Evolutionary conservation across 2,113 vertebrate species (phyloP), one percentile per base, ranked within the genome.

Genomic region (Lepus americanus): DNA sequence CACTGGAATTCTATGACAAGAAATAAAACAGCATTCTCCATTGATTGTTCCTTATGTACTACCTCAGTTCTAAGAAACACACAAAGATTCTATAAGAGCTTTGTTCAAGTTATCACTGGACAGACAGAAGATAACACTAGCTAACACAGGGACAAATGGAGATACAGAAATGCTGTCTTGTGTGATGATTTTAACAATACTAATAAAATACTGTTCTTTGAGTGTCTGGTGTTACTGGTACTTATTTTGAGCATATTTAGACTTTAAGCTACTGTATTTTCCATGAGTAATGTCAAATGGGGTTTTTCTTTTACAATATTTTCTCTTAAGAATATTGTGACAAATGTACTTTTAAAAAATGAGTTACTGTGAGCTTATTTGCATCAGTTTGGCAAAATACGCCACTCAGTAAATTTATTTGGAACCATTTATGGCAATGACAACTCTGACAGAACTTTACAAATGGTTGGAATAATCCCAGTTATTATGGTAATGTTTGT

Each of bases 1-100:
- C 1, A 17, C 2, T 14, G 7, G 22, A 3, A 1, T 25, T 69
- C 2, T 20, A 1, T 12, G 6, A n/a, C 25, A 67, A 0, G 4
- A 61, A 7, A 61, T 5, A 78, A 2, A 83, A 25, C 4, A 61
- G 1, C 22, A 39, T 19, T 59, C 13, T 23, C 22, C 69, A 3
- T 29, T 5, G 33, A 17, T 4, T 7, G 1, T 31, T 55, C 39
- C 9, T 36, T 44, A 44, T 27, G 2, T 33, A 4, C 39, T 55
- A 70, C 0, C 5, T 25, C 33, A 12, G 5, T 77, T 33, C 25
- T 49, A 49, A 49, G 51, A 53, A 27, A 22, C 85, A 67, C 25
- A 19, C 11, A 7, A 2, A 31, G 9, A 55, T 66, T 14, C 0
- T 9, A 6, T 3, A 17, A 80, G 22, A 79, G 1, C 4, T 63